phyloP scores from a whole-genome alignment of 2,888 invertebrate species.

The Stenodema calcarata region DNA sequence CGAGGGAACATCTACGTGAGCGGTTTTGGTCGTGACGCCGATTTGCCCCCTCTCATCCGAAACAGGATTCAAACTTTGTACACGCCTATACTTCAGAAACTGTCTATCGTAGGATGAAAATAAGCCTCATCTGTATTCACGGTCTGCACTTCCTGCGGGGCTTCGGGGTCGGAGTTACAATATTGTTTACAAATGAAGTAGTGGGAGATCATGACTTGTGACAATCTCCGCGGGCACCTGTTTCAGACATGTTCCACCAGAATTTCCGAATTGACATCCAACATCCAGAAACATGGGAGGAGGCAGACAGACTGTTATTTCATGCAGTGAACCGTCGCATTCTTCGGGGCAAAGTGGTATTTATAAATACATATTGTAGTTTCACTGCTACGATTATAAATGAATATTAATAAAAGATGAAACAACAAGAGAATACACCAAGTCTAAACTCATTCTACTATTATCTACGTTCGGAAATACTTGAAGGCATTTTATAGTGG shows the following conservation, averaged over 20 bases:
- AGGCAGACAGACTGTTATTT: too few species aligned
- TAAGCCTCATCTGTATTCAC: background rate
- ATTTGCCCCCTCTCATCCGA: background rate
- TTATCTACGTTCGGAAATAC: too few species aligned
- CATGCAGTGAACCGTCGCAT: too few species aligned
- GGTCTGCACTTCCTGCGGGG: background rate
- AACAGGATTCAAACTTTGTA: background rate
- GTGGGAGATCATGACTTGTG: background rate
- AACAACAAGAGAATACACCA: too few species aligned
- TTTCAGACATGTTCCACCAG: background rate
- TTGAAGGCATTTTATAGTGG: too few species aligned
- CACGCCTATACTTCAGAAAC: background rate
- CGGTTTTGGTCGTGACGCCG: background rate
- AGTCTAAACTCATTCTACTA: too few species aligned
- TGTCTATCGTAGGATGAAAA: background rate
- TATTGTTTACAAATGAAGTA: slow-evolving; percentile 21
- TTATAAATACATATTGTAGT: too few species aligned
- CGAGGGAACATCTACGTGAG: background rate
- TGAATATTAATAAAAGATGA: too few species aligned
- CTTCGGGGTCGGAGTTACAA: background rate
- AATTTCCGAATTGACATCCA: background rate
- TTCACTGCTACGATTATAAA: too few species aligned
- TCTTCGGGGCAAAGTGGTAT: too few species aligned
- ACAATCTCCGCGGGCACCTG: background rate
- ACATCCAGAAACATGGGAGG: background rate